phyloP scores from a whole-genome alignment of 2,113 vertebrate genomes.

The Myocastor coypus region DNA sequence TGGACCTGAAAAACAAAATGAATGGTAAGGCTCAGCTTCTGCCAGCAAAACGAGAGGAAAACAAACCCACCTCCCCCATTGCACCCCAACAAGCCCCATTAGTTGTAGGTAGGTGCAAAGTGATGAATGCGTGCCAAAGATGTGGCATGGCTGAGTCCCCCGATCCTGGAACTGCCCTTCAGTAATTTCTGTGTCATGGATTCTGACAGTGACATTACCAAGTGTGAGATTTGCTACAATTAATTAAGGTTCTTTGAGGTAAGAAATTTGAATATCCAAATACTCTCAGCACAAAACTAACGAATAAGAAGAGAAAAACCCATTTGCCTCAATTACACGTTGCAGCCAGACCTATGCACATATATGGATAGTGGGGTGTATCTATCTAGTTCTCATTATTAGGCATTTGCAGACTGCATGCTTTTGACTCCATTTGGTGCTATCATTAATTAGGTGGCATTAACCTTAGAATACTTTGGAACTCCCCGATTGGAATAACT shows the following conservation, averaged over 20 bases:
- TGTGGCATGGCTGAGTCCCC: background rate
- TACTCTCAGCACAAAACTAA: slow-evolving; percentile 56
- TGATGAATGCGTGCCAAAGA: background rate
- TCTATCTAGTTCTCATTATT: slow-evolving; percentile 79
- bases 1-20: slow-evolving; percentile 2
- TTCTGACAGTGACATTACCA: background rate
- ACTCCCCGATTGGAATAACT: slow-evolving; percentile 71
- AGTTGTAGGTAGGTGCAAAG: background rate
- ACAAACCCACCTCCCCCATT: background rate
- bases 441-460: slow-evolving; percentile 80
- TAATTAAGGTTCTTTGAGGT: slow-evolving; percentile 50
- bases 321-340: slow-evolving; percentile 71
- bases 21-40: slow-evolving; percentile 50
- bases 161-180: slow-evolving; percentile 49
- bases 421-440: slow-evolving; percentile 80
- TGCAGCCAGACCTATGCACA: slow-evolving; percentile 70
- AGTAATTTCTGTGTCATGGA: slow-evolving; percentile 47
- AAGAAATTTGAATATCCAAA: slow-evolving; percentile 26
- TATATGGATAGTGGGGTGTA: slow-evolving; percentile 60
- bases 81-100: slow-evolving; percentile 39
- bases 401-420: slow-evolving; percentile 79
- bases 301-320: slow-evolving; percentile 62
- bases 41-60: slow-evolving; percentile 31
- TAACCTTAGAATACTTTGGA: slow-evolving; percentile 79
- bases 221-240: background rate